Base-by-base conservation (phyloP, 2,888 invertebrate genomes). In the Melanophora roralis region DNA sequence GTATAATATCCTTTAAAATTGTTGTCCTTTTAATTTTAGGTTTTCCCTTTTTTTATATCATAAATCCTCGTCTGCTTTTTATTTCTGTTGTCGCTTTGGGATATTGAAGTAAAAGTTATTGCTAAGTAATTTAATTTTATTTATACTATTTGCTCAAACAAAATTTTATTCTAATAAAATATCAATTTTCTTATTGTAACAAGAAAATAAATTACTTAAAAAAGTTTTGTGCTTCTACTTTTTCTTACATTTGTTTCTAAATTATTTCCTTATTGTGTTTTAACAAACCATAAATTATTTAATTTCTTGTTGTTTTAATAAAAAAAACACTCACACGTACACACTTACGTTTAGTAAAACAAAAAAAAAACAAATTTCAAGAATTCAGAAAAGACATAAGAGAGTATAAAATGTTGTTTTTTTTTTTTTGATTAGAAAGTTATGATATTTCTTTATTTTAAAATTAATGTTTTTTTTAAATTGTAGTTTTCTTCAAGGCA, bases 181-280 rank as follows among this genome's bases (percentile, higher is more conserved):
- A 78, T 6, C 68, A 73, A 62, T 73, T 73, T 73, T 78, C 47
- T 62, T 62, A 40, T 62, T 62, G 53, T 60, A 62, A 34, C 62
- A 57, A 68, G 49, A 73, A 69, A 59, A 74, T 74, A 78, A 69
- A 74, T 78, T 69, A 69, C 69, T 74, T 78, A 53, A n/a, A 16
- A 45, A 73, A 72, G 6, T n/a, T n/a, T n/a, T n/a, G n/a, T n/a
- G 55, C 47, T 72, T 78, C 51, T 34, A 23, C 16, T 57, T 57
- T 55, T 36, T 38, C 11, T 23, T 27, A 8, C 16, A 47, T 16
- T 72, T 55, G 19, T 55, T 36, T 57, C 47, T 9, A 74, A 78
- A 74, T 74, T 69, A 74, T 64, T 71, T 78, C 74, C 69, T 74
- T 78, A 78, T 74, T 78, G 59, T 78, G 53, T 59, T 74, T 74